phyloP scores from a whole-genome alignment of 1,140 invertebrate species.

The Parapsyche elsis region DNA sequence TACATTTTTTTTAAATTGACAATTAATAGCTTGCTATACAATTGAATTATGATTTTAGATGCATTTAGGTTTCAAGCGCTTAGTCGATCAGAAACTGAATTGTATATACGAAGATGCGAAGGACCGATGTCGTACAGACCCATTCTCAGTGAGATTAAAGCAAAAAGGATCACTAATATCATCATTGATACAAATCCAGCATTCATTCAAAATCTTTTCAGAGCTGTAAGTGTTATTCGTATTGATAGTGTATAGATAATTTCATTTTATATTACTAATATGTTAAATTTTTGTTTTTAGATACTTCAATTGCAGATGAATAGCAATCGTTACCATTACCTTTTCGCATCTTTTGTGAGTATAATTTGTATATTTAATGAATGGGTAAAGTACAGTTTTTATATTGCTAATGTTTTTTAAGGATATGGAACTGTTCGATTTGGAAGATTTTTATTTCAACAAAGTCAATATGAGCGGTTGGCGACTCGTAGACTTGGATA shows the following conservation, averaged over 20 bases:
- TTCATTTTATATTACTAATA: background rate
- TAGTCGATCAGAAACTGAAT: constrained; percentile 76
- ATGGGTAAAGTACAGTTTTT: background rate
- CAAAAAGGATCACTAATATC: constrained; percentile 85
- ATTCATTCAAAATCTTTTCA: constrained; percentile 81
- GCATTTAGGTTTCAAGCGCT: constrained; percentile 88
- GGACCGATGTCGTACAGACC: constrained; percentile 80
- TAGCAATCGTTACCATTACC: constrained; percentile 92
- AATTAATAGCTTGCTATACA: background rate
- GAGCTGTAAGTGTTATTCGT: constrained; percentile 76
- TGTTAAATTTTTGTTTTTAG: constrained; percentile 67
- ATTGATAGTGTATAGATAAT: constrained; percentile 46
- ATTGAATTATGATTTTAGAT: constrained; percentile 69
- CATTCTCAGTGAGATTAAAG: constrained; percentile 81
- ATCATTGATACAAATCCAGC: constrained; percentile 85
- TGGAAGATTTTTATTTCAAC: constrained; percentile 95
- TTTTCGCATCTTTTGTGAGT: constrained; percentile 94
- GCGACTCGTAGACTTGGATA: constrained; percentile 84
- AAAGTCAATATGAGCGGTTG: constrained; percentile 94
- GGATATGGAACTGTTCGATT: constrained; percentile 91
- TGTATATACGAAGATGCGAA: constrained; percentile 83
- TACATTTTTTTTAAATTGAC: background rate
- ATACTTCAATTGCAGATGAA: constrained; percentile 94
- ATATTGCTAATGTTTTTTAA: constrained; percentile 60
- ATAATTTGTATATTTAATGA: constrained; percentile 53